phyloP scores from a whole-genome alignment of 1,140 invertebrate genomes.

The Drosophila baimaii region DNA sequence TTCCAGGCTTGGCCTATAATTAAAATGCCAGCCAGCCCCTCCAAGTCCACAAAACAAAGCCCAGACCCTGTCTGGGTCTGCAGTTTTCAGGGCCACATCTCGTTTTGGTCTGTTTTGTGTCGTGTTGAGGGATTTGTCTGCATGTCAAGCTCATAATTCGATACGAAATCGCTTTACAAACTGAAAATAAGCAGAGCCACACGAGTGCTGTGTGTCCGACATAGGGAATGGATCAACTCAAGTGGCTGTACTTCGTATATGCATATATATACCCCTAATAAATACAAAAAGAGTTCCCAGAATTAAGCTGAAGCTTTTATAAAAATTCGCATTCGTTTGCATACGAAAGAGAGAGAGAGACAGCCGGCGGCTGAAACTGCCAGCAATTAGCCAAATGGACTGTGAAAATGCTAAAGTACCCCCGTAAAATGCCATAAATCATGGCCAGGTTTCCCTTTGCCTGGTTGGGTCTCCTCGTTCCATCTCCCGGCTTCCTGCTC shows the following conservation, averaged over 20 bases:
- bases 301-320: constrained; percentile 44
- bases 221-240: constrained; percentile 38
- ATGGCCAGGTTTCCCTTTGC: constrained; percentile 42
- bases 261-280: not conserved
- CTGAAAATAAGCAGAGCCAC: constrained; percentile 42
- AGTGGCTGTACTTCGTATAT: constrained; percentile 18
- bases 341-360: too few relatives aligned
- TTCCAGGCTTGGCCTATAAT: constrained; percentile 55
- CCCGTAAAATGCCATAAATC: constrained; percentile 55
- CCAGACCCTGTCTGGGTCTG: constrained; percentile 2
- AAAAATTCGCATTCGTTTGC: constrained; percentile 42
- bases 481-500: not conserved
- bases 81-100: constrained; percentile 37
- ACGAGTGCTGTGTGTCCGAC: not conserved
- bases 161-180: constrained; percentile 42
- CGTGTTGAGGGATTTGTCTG: constrained; percentile 41
- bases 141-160: constrained; percentile 32
- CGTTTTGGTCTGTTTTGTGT: constrained; percentile 33
- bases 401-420: constrained; percentile 62
- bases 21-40: constrained; percentile 39
- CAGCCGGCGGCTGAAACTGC: constrained; percentile 36
- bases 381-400: constrained; percentile 66
- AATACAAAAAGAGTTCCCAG: constrained; percentile 13
- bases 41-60: constrained; percentile 10
- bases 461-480: not conserved